phyloP scores from a whole-genome alignment of 2,113 vertebrate genomes.

The Pantherophis guttatus region DNA sequence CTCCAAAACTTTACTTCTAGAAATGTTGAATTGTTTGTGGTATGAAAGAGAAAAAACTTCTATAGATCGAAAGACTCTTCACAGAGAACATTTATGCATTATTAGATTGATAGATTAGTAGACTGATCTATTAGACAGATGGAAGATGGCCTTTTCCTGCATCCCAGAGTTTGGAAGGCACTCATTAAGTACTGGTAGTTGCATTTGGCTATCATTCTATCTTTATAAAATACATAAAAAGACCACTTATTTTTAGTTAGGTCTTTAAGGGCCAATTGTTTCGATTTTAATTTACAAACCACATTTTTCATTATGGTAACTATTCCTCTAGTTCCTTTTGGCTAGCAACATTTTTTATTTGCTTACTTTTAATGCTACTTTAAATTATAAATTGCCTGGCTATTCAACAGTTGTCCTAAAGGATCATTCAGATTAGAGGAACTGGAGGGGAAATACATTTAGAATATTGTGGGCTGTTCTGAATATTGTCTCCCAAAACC shows the following conservation, averaged over 20 bases:
- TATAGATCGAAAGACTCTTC: not conserved
- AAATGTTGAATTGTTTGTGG: not conserved
- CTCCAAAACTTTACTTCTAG: too few species aligned
- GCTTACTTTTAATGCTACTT: not conserved
- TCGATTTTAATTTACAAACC: not conserved
- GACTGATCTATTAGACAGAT: not conserved
- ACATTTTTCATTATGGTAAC: not conserved
- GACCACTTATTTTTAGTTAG: not conserved
- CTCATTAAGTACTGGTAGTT: not conserved
- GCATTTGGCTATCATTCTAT: not conserved
- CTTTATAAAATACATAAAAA: not conserved
- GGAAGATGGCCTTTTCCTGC: not conserved
- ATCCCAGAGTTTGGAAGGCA: not conserved
- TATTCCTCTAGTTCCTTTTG: not conserved
- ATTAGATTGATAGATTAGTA: not conserved
- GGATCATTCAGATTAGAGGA: not conserved
- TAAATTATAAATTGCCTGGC: not conserved
- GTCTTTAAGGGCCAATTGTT: not conserved
- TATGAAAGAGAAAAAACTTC: not conserved
- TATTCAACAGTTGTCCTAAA: not conserved
- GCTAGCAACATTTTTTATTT: not conserved
- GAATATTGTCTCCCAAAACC: not conserved
- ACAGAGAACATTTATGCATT: not conserved
- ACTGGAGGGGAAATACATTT: not conserved
- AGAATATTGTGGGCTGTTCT: not conserved